Percentiles rank a stretch among this genome's conserved stretches.
Evolutionary conservation across 2,797 vertebrate species (phyloP).

Genomic region (Thripadectes ignobilis): DNA sequence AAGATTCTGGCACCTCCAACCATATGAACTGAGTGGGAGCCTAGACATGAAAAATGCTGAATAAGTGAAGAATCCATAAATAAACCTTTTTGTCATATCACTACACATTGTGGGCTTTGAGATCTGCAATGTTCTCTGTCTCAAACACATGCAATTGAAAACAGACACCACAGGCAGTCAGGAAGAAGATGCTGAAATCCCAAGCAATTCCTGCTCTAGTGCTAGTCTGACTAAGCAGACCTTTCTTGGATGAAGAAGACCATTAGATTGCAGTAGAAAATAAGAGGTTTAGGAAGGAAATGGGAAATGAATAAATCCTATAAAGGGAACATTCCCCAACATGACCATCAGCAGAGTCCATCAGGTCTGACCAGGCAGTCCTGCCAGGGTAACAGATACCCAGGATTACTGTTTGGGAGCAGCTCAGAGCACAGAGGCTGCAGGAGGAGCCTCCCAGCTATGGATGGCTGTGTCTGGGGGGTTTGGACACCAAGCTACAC

Average conservation of each 20-base stretch:
- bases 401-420: background rate
- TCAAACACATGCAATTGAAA: background rate
- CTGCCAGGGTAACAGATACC: background rate
- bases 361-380: background rate
- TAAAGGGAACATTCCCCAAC: background rate
- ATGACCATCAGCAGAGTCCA: background rate
- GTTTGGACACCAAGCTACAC: background rate
- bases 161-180: background rate
- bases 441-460: background rate
- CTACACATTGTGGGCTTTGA: background rate
- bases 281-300: background rate
- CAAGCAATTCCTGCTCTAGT: background rate
- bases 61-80: background rate
- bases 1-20: background rate
- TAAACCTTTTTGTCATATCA: background rate
- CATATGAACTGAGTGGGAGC: background rate
- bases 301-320: background rate
- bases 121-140: background rate
- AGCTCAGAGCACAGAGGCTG: background rate
- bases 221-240: background rate
- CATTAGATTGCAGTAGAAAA: background rate
- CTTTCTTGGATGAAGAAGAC: background rate
- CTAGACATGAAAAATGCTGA: background rate
- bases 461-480: fast-evolving
- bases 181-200: background rate